Conservation (phyloP, 2,797 vertebrate genomes). For the Oreochromis grahami region DNA sequence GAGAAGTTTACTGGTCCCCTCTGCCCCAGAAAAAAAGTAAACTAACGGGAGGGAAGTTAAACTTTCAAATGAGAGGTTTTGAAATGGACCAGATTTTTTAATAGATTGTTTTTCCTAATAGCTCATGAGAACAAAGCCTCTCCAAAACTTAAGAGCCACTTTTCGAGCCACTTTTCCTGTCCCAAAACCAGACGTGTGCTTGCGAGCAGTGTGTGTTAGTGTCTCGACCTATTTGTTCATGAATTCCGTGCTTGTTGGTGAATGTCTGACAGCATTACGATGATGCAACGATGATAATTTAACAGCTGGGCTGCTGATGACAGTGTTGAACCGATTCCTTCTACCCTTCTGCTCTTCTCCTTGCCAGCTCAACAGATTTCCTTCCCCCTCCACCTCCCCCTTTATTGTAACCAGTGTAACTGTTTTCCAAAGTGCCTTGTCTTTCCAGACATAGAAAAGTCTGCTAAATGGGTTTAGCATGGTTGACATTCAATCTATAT, state of each 20-base stretch:
- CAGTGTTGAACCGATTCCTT: constrained; percentile 69
- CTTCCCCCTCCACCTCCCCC: background rate
- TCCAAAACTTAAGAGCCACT: background rate
- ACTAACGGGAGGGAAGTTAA: background rate
- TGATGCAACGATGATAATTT: constrained; percentile 58
- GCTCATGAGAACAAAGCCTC: background rate
- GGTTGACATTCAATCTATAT: constrained; percentile 57
- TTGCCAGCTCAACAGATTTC: constrained; percentile 61
- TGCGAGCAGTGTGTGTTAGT: background rate
- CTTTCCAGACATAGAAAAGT: constrained; percentile 19
- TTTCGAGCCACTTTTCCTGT: background rate
- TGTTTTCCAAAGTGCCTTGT: constrained; percentile 23
- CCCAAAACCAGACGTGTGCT: background rate
- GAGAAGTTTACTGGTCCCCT: background rate
- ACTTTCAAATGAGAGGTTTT: background rate
- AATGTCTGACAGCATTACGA: constrained; percentile 50
- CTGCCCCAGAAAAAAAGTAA: background rate
- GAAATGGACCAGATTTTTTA: background rate
- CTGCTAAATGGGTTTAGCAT: constrained; percentile 51
- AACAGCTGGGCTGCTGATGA: constrained; percentile 74
- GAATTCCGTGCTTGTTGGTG: constrained; percentile 30
- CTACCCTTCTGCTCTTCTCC: constrained; percentile 54
- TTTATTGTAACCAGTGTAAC: constrained; percentile 40
- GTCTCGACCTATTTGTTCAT: constrained; percentile 11
- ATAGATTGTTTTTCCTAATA: background rate